Percentiles rank a stretch among this genome's conserved stretches.
Conservation (phyloP, 2,113 vertebrate species). For the Genyomyrus donnyi region DNA sequence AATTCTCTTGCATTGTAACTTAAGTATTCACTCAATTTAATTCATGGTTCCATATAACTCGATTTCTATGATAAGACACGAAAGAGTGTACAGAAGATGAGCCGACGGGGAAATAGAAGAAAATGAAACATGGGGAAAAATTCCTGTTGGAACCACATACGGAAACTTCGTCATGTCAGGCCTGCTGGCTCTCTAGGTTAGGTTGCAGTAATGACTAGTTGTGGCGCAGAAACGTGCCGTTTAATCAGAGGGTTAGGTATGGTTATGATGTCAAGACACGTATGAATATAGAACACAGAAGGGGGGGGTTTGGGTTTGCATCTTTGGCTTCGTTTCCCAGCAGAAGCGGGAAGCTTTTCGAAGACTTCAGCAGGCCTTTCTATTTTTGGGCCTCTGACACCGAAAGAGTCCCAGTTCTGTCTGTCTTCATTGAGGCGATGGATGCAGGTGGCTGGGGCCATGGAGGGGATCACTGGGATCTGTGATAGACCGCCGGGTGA, state of each 20-base stretch:
- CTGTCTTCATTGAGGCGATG: slow-evolving; percentile 36
- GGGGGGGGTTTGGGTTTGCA: background rate
- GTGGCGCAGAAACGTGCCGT: background rate
- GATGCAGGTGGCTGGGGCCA: slow-evolving; percentile 17
- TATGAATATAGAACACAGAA: background rate
- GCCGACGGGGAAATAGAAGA: background rate
- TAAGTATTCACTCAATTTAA: background rate
- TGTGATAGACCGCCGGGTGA: background rate
- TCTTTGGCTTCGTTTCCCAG: background rate
- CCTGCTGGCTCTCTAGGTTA: background rate
- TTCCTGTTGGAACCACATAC: background rate
- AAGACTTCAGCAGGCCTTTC: background rate
- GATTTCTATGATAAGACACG: background rate
- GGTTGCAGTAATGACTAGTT: background rate
- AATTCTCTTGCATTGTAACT: background rate
- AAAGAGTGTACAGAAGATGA: background rate
- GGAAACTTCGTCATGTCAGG: background rate
- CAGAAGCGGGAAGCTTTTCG: slow-evolving; percentile 9
- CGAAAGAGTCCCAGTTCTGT: slow-evolving; percentile 49
- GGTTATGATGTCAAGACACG: background rate
- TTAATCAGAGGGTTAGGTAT: background rate
- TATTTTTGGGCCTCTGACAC: slow-evolving; percentile 7
- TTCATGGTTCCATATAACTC: background rate
- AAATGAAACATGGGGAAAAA: background rate
- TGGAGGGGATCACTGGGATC: slow-evolving; percentile 10